Evolutionary conservation across 1,140 invertebrate species (phyloP).

Genomic region (Bombus confusus): DNA sequence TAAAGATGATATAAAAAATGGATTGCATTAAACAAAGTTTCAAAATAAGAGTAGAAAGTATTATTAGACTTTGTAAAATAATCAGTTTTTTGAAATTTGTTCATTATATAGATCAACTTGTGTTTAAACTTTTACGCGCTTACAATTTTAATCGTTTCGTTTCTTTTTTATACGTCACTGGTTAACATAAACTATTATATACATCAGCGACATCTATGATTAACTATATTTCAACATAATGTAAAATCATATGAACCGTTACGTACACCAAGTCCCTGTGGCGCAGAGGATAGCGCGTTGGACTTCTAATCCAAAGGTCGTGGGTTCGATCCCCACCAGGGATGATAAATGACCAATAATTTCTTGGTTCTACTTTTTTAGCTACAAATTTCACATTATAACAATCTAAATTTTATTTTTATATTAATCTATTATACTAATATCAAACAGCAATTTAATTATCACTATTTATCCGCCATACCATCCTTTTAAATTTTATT

Average conservation of each 20-base stretch:
- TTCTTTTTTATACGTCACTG: constrained; percentile 23
- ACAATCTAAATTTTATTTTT: no score
- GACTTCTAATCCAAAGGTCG: constrained; percentile 87
- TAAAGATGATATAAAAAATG: no score
- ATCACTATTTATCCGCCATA: neutral
- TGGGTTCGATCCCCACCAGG: constrained; percentile 87
- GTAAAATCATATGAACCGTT: neutral
- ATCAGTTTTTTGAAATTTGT: neutral
- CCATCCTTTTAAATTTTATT: neutral
- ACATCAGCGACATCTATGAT: constrained; percentile 41
- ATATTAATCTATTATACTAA: no score
- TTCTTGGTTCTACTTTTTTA: neutral
- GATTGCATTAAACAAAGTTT: neutral
- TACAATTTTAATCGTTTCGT: neutral
- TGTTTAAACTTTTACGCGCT: neutral
- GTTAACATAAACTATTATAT: neutral
- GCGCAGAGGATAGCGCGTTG: constrained; percentile 87
- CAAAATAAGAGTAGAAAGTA: neutral
- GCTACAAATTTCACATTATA: no score
- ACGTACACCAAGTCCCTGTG: constrained; percentile 82
- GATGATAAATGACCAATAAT: constrained; percentile 76
- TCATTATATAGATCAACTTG: neutral
- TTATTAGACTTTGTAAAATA: neutral
- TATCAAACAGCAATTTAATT: neutral
- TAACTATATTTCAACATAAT: neutral